These are phyloP conservation scores for Laothoe populi DNA, from an alignment of 2,888 invertebrate species.

Conservation along the genomic window DNA sequence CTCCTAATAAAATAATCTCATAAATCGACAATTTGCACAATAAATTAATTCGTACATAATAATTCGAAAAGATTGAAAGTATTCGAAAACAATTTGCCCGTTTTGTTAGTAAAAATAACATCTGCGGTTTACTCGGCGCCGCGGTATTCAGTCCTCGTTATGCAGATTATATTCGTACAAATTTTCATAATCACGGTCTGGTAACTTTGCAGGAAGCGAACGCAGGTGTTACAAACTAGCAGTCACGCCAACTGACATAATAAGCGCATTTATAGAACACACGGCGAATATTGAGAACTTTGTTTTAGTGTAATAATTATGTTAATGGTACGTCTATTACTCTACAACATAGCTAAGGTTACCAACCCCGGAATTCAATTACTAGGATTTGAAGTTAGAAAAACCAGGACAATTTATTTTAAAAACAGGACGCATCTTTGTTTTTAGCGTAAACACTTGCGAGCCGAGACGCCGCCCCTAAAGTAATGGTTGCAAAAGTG, in stretches of 20 bases:
- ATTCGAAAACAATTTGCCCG: conserved; percentile 24
- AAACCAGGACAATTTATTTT: too few species aligned
- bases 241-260: conserved; percentile 43
- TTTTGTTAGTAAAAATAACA: conserved; percentile 22
- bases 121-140: conserved; percentile 6
- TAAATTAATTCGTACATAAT: conserved; percentile 3
- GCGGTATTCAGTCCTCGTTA: conserved; percentile 28
- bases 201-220: conserved; percentile 42
- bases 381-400: too few species aligned
- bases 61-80: conserved; percentile 1
- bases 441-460: too few species aligned
- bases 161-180: conserved; percentile 44
- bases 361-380: too few species aligned
- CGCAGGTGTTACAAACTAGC: conserved; percentile 48
- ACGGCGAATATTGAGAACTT: conserved; percentile 27
- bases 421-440: too few species aligned
- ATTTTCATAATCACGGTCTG: conserved; percentile 47
- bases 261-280: conserved; percentile 26
- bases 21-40: neutral
- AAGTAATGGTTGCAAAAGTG: too few species aligned
- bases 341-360: neutral
- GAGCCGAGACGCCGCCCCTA: too few species aligned
- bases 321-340: conserved; percentile 5
- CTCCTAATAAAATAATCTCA: neutral
- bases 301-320: neutral